Percentiles rank a stretch among this genome's conserved stretches.
Conservation (phyloP, 1,140 invertebrate species). For the Brachionus koreanus region DNA sequence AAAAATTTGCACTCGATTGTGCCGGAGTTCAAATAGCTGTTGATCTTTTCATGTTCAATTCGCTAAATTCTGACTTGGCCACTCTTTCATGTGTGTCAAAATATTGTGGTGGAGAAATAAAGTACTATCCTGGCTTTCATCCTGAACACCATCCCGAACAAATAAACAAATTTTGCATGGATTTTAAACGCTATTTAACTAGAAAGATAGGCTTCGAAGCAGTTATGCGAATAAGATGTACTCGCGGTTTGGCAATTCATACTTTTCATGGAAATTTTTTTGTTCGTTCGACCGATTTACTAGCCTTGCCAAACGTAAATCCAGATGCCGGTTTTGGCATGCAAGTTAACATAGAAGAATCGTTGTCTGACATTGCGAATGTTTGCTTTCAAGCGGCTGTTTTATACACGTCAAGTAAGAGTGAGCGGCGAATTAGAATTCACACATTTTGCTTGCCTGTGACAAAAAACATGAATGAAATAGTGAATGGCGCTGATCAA, state of each 20-base stretch:
- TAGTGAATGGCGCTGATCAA: constrained; percentile 87
- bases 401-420: constrained; percentile 82
- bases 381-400: constrained; percentile 97
- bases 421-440: constrained; percentile 91
- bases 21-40: constrained; percentile 91
- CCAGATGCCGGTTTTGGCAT: constrained; percentile 96
- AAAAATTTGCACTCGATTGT: constrained; percentile 88
- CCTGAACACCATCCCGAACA: constrained; percentile 66
- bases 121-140: constrained; percentile 87
- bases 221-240: constrained; percentile 93
- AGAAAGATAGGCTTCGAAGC: constrained; percentile 98
- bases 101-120: constrained; percentile 87
- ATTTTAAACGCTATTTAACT: constrained; percentile 81
- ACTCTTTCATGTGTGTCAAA: constrained; percentile 71
- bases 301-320: constrained; percentile 93
- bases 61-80: constrained; percentile 83
- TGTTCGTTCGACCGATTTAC: constrained; percentile 90
- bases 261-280: constrained; percentile 99
- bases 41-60: constrained; percentile 88
- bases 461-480: constrained; percentile 73
- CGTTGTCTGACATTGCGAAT: constrained; percentile 73
- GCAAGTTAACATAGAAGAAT: constrained; percentile 91
- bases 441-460: constrained; percentile 93
- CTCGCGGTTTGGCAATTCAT: constrained; percentile 82
- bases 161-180: constrained; percentile 71